Evolutionary conservation across 2,797 vertebrate species (phyloP).

Genomic region (Capromys pilorides): DNA sequence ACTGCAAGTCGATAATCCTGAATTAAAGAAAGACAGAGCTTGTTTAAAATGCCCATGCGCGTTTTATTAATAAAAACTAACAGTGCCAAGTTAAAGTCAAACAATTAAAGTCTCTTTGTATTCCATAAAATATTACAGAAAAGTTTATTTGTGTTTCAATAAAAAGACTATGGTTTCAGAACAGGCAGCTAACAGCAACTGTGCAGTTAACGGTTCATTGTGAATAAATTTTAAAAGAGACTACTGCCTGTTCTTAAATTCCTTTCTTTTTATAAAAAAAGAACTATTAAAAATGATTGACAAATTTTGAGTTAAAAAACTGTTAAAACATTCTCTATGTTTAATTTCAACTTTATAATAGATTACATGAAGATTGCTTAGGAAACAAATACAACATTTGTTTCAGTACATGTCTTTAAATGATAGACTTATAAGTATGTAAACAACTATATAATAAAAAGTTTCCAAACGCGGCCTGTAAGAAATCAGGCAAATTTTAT

Average conservation of each 20-base stretch:
- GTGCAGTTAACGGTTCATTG: conserved; percentile 87
- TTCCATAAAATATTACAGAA: conserved; percentile 92
- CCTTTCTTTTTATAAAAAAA: conserved; percentile 88
- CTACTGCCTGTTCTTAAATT: conserved; percentile 87
- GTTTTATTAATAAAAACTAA: conserved; percentile 92
- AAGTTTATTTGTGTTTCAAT: conserved; percentile 90
- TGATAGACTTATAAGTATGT: conserved; percentile 91
- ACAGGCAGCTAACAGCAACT: conserved; percentile 88
- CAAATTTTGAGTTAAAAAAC: conserved; percentile 91
- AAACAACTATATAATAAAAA: conserved; percentile 90
- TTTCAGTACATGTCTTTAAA: conserved; percentile 96
- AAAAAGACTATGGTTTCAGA: conserved; percentile 88
- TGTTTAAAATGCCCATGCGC: conserved; percentile 90
- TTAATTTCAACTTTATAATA: conserved; percentile 99
- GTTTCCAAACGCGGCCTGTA: conserved; percentile 91
- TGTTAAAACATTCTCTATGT: conserved; percentile 99
- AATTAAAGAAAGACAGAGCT: conserved; percentile 86
- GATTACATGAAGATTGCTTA: conserved; percentile 98
- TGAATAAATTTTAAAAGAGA: conserved; percentile 86
- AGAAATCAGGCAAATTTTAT: conserved; percentile 91
- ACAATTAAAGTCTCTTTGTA: conserved; percentile 90
- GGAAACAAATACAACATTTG: conserved; percentile 90
- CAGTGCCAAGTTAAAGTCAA: conserved; percentile 90
- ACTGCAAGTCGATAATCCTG: conserved; percentile 71
- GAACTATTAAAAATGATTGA: conserved; percentile 91